Percentiles rank a stretch among this genome's conserved stretches.
phyloP scores from a whole-genome alignment of 2,797 vertebrate genomes.

The Cirrhinus mrigala region DNA sequence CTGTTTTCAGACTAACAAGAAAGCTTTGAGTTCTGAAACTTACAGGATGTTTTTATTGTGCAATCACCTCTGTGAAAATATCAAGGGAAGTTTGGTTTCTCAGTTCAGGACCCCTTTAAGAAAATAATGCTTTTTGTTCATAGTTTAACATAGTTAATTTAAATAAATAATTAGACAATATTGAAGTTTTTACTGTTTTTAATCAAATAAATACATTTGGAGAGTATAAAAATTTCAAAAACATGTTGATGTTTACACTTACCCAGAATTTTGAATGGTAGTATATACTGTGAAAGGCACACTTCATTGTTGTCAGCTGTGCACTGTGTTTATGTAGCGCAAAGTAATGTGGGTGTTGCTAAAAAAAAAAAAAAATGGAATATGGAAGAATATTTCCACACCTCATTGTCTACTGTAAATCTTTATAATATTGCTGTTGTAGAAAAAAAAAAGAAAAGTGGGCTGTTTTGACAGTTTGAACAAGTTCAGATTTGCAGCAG shows the following conservation, averaged over 20 bases:
- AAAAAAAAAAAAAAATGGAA: background rate
- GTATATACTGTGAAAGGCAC: background rate
- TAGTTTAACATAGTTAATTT: too few relatives aligned
- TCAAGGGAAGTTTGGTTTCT: too few relatives aligned
- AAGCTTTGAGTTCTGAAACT: too few relatives aligned
- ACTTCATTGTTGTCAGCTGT: background rate
- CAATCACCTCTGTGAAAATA: too few relatives aligned
- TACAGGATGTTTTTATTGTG: too few relatives aligned
- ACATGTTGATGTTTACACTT: background rate
- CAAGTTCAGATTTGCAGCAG: constrained; percentile 9
- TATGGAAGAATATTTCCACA: background rate
- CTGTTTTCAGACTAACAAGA: too few relatives aligned
- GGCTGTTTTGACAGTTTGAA: background rate
- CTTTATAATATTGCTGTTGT: background rate
- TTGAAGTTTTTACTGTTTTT: background rate
- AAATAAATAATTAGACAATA: background rate
- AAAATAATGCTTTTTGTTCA: too few relatives aligned
- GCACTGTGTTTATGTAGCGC: background rate
- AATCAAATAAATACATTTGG: background rate
- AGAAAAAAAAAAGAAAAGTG: background rate
- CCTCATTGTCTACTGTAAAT: background rate
- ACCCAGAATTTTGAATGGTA: background rate
- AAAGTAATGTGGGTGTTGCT: background rate
- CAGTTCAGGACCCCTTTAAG: too few relatives aligned
- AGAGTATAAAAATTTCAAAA: background rate